phyloP scores from a whole-genome alignment of 2,797 vertebrate species.

The Austrolebias charrua region DNA sequence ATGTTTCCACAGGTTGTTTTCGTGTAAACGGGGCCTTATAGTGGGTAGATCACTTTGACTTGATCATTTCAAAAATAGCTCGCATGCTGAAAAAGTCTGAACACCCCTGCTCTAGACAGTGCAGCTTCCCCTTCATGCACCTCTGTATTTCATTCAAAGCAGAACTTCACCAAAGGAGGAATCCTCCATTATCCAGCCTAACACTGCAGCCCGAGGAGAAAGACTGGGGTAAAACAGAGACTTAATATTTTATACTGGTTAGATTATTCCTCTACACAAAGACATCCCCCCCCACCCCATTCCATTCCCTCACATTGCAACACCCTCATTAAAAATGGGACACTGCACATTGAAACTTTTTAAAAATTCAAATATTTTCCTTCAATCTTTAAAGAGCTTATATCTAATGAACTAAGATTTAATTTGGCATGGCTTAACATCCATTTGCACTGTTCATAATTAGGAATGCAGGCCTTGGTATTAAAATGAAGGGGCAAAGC shows the following conservation, averaged over 20 bases:
- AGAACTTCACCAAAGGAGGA: slow-evolving; percentile 78
- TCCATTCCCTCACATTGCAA: slow-evolving; percentile 68
- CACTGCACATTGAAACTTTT: slow-evolving; percentile 80
- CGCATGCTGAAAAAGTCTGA: no score
- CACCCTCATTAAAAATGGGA: slow-evolving; percentile 81
- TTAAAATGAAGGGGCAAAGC: slow-evolving; percentile 81
- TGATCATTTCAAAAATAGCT: no score
- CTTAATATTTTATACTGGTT: slow-evolving; percentile 83
- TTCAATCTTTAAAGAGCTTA: slow-evolving; percentile 83
- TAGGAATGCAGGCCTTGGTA: slow-evolving; percentile 79
- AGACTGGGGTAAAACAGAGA: slow-evolving; percentile 79
- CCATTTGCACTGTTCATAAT: slow-evolving; percentile 81
- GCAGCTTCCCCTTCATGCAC: slow-evolving; percentile 77
- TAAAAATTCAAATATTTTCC: slow-evolving; percentile 81
- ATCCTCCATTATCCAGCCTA: slow-evolving; percentile 80
- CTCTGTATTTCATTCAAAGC: slow-evolving; percentile 81
- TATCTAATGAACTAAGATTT: slow-evolving; percentile 83
- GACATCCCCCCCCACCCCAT: slow-evolving; percentile 60
- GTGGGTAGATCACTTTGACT: no score
- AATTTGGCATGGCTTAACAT: slow-evolving; percentile 82
- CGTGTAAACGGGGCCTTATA: no score
- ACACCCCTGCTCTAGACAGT: slow-evolving; percentile 80
- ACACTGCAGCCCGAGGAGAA: slow-evolving; percentile 79
- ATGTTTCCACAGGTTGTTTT: no score
- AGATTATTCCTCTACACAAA: slow-evolving; percentile 82